Evolutionary conservation across 2,113 vertebrate species (phyloP).

Genomic region (Tetrao urogallus): DNA sequence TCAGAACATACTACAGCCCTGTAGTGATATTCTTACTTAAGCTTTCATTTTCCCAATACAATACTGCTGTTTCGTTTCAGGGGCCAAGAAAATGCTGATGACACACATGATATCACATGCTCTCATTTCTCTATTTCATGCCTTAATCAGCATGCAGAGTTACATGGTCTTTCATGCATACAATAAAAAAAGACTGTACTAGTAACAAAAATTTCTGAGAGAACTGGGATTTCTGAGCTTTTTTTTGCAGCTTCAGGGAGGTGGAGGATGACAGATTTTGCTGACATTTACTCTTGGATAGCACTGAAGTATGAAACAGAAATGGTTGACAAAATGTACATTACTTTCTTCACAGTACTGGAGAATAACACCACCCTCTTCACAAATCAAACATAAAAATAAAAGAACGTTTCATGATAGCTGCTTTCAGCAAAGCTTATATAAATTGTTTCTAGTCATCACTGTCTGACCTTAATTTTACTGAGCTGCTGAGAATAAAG

Average conservation of each 20-base stretch:
- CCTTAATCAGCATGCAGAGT: background rate
- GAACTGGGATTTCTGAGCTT: background rate
- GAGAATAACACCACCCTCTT: background rate
- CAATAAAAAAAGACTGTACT: background rate
- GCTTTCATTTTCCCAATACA: background rate
- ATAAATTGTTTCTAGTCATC: background rate
- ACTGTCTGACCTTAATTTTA: constrained; percentile 45
- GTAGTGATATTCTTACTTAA: background rate
- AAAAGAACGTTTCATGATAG: background rate
- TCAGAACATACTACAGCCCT: background rate
- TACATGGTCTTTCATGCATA: background rate
- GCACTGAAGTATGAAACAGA: background rate
- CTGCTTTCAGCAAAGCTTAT: background rate
- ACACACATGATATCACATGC: background rate
- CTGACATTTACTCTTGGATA: background rate
- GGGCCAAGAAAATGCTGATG: background rate
- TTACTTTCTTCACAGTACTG: background rate
- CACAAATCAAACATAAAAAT: constrained; percentile 1
- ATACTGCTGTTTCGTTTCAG: background rate
- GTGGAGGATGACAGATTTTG: background rate
- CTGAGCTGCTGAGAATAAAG: constrained; percentile 17
- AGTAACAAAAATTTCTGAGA: background rate
- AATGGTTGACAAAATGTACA: background rate
- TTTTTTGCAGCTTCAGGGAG: background rate
- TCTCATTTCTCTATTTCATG: background rate